A percentile compares a stretch with the other conserved stretches of the same genome.
Conservation (phyloP, 2,797 vertebrate genomes). For the Luscinia luscinia region DNA sequence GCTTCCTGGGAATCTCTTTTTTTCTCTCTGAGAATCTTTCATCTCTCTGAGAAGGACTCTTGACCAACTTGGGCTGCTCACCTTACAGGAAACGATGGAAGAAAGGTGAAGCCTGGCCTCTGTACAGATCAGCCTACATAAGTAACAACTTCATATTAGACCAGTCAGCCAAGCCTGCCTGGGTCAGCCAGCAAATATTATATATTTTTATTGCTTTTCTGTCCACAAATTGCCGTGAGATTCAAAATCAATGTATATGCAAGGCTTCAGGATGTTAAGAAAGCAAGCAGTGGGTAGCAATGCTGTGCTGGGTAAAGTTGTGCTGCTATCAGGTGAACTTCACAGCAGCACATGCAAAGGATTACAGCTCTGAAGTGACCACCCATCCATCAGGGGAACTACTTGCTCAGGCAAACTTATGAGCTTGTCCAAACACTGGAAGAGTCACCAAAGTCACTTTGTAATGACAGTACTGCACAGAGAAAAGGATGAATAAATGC, state of each 20-base stretch:
- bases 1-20: background rate
- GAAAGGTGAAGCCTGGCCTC: background rate
- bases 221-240: background rate
- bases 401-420: background rate
- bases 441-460: background rate
- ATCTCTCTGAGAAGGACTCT: background rate
- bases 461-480: background rate
- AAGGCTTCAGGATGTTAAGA: background rate
- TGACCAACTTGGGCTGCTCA: background rate
- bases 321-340: background rate
- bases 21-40: background rate
- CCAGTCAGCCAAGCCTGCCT: background rate
- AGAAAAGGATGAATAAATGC: background rate
- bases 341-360: fast-evolving
- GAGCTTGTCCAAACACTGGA: background rate
- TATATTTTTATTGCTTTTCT: background rate
- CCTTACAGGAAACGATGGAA: fast-evolving
- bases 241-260: background rate
- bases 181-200: background rate
- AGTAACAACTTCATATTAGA: background rate
- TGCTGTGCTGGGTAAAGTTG: background rate
- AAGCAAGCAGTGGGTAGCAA: background rate
- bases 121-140: background rate
- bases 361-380: background rate
- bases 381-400: background rate